These are phyloP conservation scores for Aphelenchoides besseyi DNA, from an alignment of 1,140 invertebrate genomes.

Conservation along the genomic window DNA sequence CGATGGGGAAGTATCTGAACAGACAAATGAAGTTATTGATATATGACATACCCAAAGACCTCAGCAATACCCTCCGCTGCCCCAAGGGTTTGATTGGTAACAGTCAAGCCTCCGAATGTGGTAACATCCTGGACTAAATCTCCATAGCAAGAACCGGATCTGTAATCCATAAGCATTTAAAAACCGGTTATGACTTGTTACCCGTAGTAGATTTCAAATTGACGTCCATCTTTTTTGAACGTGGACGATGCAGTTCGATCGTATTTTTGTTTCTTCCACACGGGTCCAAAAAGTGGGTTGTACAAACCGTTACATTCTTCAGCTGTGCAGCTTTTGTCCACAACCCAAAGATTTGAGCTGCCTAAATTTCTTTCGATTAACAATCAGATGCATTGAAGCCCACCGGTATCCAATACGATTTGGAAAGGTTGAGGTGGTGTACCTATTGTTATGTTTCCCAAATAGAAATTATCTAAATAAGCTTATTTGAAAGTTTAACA, in stretches of 20 bases:
- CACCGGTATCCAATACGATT: slow-evolving; percentile 47
- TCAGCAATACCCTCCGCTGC: slow-evolving; percentile 39
- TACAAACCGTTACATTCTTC: slow-evolving; percentile 42
- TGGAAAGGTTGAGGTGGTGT: slow-evolving; percentile 48
- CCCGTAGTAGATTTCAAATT: slow-evolving; percentile 46
- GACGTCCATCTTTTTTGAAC: slow-evolving; percentile 28
- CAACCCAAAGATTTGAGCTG: slow-evolving; percentile 52
- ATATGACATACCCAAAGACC: slow-evolving; percentile 52
- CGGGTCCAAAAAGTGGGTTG: slow-evolving; percentile 21
- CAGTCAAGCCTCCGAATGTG: slow-evolving; percentile 37
- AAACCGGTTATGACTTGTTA: too few species aligned
- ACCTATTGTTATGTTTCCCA: slow-evolving; percentile 46
- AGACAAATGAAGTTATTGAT: too few species aligned
- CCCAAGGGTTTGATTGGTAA: slow-evolving; percentile 42
- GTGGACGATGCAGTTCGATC: slow-evolving; percentile 40
- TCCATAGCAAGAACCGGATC: slow-evolving; percentile 41
- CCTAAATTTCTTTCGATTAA: too few species aligned
- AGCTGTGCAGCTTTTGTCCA: slow-evolving; percentile 37
- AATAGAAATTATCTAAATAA: slow-evolving; percentile 43
- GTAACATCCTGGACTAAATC: slow-evolving; percentile 34
- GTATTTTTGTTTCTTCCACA: slow-evolving; percentile 42
- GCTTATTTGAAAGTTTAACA: not conserved
- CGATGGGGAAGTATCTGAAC: slow-evolving; percentile 51
- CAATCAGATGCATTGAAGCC: too few species aligned
- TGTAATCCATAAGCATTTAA: too few species aligned